phyloP scores from a whole-genome alignment of 2,888 invertebrate species.

The Amblyteles armatorius region DNA sequence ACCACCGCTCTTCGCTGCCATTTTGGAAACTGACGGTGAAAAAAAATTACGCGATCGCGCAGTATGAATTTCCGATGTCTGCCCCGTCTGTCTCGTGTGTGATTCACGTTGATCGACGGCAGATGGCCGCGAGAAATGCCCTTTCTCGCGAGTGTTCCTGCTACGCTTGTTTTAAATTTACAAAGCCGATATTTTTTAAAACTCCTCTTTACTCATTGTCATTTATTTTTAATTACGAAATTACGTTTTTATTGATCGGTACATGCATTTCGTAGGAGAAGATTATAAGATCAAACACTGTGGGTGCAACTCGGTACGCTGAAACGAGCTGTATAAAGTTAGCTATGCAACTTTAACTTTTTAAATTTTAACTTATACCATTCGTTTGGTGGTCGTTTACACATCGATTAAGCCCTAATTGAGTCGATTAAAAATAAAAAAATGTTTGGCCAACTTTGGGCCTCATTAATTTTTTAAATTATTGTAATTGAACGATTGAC shows the following conservation, averaged over 20 bases:
- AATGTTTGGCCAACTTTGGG: no score
- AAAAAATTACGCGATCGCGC: constrained; percentile 28
- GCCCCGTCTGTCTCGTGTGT: not conserved
- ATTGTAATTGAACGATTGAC: no score
- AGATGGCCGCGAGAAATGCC: not conserved
- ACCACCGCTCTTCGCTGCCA: constrained; percentile 96
- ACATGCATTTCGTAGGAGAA: not conserved
- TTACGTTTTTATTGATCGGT: not conserved
- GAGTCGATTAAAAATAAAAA: no score
- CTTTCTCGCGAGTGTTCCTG: not conserved
- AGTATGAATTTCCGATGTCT: constrained; percentile 2
- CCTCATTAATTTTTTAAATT: no score
- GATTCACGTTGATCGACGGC: not conserved
- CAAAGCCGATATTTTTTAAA: not conserved
- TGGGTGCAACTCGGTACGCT: no score
- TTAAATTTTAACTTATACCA: no score
- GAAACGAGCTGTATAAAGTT: no score
- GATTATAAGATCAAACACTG: not conserved
- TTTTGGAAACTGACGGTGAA: constrained; percentile 84
- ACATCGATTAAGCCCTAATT: no score
- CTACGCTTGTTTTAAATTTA: not conserved
- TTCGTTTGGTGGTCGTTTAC: no score
- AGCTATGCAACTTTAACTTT: no score
- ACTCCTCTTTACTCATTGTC: not conserved
- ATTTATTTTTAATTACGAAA: not conserved